Evolutionary conservation across 2,797 vertebrate genomes (phyloP).

Genomic region (Myoxocephalus aenaeus): DNA sequence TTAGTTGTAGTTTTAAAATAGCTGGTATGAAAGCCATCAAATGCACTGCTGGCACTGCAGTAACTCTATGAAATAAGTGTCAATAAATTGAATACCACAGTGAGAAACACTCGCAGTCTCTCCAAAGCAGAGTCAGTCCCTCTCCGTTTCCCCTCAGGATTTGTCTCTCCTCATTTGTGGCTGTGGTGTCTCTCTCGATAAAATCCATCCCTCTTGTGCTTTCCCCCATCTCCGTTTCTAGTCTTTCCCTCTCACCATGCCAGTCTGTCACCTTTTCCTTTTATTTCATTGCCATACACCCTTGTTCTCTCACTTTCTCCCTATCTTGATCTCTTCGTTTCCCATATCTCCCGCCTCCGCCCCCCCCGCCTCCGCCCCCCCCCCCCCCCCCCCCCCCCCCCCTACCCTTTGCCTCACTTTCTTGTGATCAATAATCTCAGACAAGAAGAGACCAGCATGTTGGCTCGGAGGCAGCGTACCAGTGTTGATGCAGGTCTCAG

Average conservation of each 20-base stretch:
- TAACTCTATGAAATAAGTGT: neutral
- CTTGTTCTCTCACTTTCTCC: slow-evolving; percentile 13
- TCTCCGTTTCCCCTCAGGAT: slow-evolving; percentile 3
- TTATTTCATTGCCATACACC: slow-evolving; percentile 1
- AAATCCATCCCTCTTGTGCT: neutral
- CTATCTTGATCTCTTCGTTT: slow-evolving; percentile 23
- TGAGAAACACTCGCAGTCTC: neutral
- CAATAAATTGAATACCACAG: slow-evolving; percentile 3
- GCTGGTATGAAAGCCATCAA: slow-evolving; percentile 5
- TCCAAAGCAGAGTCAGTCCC: slow-evolving; percentile 4
- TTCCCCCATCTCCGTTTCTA: slow-evolving; percentile 8
- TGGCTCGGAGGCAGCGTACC: slow-evolving; percentile 42
- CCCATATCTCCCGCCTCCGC: neutral
- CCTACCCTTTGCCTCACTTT: slow-evolving; percentile 20
- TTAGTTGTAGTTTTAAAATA: neutral
- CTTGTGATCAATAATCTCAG: slow-evolving; percentile 74
- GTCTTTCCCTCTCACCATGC: neutral
- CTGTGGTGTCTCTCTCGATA: slow-evolving; percentile 4
- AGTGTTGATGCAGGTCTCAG: slow-evolving; percentile 33
- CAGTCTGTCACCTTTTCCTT: slow-evolving; percentile 20
- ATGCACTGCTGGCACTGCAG: neutral
- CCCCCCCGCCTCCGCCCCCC: neutral
- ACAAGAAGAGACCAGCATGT: slow-evolving; percentile 48
- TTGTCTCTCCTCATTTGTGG: slow-evolving; percentile 2
- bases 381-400: neutral